Conservation (phyloP, 2,888 invertebrate genomes). For the Aporophyla lueneburgensis region DNA sequence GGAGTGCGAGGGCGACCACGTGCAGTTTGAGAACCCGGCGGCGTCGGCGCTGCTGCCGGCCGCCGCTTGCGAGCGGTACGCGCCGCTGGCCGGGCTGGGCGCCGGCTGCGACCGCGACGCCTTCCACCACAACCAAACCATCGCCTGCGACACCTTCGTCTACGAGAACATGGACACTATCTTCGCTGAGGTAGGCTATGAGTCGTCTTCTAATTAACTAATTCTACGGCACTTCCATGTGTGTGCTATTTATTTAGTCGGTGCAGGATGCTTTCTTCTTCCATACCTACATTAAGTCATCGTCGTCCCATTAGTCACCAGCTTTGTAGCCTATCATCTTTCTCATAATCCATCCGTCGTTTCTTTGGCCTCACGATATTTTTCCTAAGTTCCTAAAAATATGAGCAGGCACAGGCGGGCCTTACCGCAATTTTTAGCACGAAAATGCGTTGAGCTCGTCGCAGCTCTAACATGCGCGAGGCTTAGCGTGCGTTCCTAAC, state of each 20-base stretch:
- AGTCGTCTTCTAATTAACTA: not conserved
- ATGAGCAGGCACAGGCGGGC: not conserved
- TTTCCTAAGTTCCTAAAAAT: too few species aligned
- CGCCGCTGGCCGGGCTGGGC: conserved; percentile 63
- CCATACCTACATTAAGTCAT: too few species aligned
- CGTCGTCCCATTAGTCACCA: too few species aligned
- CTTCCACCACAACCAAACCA: conserved; percentile 74
- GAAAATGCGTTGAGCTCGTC: not conserved
- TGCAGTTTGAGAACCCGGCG: conserved; percentile 69
- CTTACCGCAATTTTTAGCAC: not conserved
- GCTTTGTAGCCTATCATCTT: too few species aligned
- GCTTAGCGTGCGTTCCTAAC: not conserved
- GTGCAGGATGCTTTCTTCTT: too few species aligned
- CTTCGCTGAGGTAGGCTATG: conserved; percentile 82
- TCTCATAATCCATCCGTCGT: too few species aligned
- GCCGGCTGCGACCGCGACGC: conserved; percentile 72
- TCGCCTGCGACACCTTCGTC: conserved; percentile 77
- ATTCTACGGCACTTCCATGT: too few species aligned
- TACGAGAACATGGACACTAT: conserved; percentile 80
- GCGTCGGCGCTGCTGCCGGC: conserved; percentile 74
- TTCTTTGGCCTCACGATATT: too few species aligned
- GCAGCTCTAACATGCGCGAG: not conserved
- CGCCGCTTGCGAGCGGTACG: conserved; percentile 72
- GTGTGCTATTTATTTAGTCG: too few species aligned
- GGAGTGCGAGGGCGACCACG: conserved; percentile 87